Percentiles rank a stretch among this genome's conserved stretches.
phyloP scores from a whole-genome alignment of 1,140 invertebrate genomes.

The Penaeus indicus region DNA sequence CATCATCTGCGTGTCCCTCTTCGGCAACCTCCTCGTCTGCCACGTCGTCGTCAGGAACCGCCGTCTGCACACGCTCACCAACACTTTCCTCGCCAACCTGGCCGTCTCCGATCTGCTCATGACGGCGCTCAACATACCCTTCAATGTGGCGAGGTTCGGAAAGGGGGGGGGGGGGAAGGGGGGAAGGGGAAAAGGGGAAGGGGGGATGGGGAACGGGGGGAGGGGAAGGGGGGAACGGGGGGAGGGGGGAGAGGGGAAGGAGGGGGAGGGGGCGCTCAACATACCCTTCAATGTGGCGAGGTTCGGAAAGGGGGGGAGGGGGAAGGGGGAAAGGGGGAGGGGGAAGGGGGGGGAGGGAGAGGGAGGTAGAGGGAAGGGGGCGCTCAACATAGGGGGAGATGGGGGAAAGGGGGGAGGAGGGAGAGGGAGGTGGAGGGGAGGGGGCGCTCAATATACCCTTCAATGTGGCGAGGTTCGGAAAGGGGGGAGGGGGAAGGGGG shows the following conservation, averaged over 20 bases:
- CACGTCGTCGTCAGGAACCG: slow-evolving; percentile 69
- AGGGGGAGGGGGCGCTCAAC: slow-evolving; percentile 68
- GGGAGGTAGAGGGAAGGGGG: slow-evolving; percentile 68
- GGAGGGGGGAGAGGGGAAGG: not conserved
- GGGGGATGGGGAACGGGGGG: not conserved
- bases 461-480: not conserved
- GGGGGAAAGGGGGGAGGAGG: slow-evolving; percentile 64
- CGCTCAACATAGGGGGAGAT: not conserved
- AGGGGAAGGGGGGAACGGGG: not conserved
- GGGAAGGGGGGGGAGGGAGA: not conserved
- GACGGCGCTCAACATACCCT: slow-evolving; percentile 71
- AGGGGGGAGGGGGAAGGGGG: not conserved
- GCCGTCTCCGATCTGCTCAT: slow-evolving; percentile 70
- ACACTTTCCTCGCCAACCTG: slow-evolving; percentile 69
- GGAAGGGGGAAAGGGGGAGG: slow-evolving; percentile 64
- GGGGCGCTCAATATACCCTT: too few relatives aligned
- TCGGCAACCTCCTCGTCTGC: slow-evolving; percentile 69
- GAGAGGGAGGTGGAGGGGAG: not conserved
- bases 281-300: slow-evolving; percentile 70
- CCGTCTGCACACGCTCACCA: slow-evolving; percentile 69
- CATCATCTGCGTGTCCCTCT: slow-evolving; percentile 70
- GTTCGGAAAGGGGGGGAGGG: slow-evolving; percentile 39
- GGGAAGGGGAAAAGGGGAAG: slow-evolving; percentile 68
- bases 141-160: slow-evolving; percentile 68
- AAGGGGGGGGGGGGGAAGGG: not conserved